Evolutionary conservation across 2,797 vertebrate species (phyloP).

Genomic region (Dermochelys coriacea): DNA sequence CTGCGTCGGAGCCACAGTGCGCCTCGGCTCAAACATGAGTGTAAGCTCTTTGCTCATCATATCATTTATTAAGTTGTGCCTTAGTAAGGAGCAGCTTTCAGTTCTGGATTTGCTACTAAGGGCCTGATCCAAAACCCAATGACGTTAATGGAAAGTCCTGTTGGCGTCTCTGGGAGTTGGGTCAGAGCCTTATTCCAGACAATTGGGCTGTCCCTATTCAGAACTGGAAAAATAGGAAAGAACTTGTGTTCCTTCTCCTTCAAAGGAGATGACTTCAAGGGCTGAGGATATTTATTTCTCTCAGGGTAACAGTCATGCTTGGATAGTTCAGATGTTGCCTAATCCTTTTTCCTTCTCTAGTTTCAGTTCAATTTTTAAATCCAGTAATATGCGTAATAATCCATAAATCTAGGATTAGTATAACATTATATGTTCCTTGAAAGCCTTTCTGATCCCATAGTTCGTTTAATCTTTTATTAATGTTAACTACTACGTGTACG

Average conservation of each 20-base stretch:
- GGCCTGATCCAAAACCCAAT: background rate
- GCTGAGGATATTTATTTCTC: conserved; percentile 8
- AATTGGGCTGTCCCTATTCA: background rate
- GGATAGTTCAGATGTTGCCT: background rate
- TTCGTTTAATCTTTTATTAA: conserved; percentile 48
- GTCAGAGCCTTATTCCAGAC: conserved; percentile 25
- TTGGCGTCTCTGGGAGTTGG: conserved; percentile 31
- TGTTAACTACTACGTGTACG: conserved; percentile 19
- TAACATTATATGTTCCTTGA: conserved; percentile 42
- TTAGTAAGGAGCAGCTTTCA: background rate
- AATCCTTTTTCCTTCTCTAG: background rate
- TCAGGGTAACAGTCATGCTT: background rate
- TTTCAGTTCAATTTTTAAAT: conserved; percentile 13
- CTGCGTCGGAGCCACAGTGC: background rate
- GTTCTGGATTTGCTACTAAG: background rate
- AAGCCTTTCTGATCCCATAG: conserved; percentile 23
- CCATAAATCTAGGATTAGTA: conserved; percentile 51
- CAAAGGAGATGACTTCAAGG: background rate
- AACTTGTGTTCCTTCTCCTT: background rate
- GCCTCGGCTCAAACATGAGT: background rate
- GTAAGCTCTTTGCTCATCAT: background rate
- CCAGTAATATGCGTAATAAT: conserved; percentile 26
- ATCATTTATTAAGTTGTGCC: accelerated
- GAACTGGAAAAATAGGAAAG: background rate
- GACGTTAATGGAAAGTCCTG: conserved; percentile 11